Conservation (phyloP, 1,140 invertebrate genomes). For the Bombus polaris region DNA sequence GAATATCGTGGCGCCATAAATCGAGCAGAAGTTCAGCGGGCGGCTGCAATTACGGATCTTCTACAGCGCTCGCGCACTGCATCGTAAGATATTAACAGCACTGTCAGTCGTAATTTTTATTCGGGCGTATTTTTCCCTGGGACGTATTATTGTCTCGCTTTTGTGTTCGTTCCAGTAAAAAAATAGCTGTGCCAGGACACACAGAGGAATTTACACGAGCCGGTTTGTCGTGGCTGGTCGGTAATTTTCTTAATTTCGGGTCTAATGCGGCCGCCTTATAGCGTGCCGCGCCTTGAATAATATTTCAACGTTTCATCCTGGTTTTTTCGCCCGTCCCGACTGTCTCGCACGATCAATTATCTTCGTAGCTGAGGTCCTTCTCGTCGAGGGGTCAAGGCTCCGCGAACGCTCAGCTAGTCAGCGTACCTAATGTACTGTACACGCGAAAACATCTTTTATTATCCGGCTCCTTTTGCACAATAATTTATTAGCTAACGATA, state of each 20-base stretch:
- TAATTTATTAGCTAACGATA: background rate
- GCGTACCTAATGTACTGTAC: background rate
- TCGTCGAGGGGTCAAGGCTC: background rate
- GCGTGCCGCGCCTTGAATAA: conserved; percentile 12
- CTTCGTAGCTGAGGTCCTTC: background rate
- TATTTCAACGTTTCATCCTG: conserved; percentile 34
- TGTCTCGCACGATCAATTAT: conserved; percentile 44
- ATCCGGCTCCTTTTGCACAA: background rate
- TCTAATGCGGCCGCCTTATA: conserved; percentile 40
- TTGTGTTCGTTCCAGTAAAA: background rate
- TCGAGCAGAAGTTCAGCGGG: conserved; percentile 44
- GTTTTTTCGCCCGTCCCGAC: background rate
- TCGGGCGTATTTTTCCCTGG: conserved; percentile 57
- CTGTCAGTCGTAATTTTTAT: conserved; percentile 65
- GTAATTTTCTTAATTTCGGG: conserved; percentile 65
- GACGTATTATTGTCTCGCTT: conserved; percentile 59
- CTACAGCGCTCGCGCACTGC: conserved; percentile 23
- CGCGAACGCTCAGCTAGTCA: background rate
- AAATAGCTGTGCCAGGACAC: conserved; percentile 19
- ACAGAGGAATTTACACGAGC: conserved; percentile 55
- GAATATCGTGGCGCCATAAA: conserved; percentile 61
- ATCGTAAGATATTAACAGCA: conserved; percentile 69
- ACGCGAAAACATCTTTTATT: conserved; percentile 7
- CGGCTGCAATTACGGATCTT: conserved; percentile 63
- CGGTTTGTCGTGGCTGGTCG: conserved; percentile 20